These are phyloP conservation scores for Drosophila setifemur DNA, from an alignment of 1,140 invertebrate genomes.

Conservation along the genomic window DNA sequence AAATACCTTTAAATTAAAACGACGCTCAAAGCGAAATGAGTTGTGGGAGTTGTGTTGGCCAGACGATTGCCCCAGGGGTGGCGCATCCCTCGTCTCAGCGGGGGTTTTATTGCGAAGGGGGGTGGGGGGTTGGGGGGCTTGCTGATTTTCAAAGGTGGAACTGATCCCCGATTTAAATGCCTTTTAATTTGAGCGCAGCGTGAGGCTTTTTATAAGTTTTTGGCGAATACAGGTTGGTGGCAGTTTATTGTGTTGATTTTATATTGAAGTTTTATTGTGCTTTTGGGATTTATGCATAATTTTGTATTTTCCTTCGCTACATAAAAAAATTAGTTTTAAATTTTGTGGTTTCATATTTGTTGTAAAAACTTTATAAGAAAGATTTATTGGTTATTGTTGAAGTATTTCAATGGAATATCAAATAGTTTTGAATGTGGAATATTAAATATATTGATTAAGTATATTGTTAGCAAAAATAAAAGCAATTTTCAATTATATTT, in stretches of 20 bases:
- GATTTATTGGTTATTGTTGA: too few species aligned
- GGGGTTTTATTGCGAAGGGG: background rate
- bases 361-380: too few species aligned
- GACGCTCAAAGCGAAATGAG: slow-evolving; percentile 61
- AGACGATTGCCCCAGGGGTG: slow-evolving; percentile 35
- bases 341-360: too few species aligned
- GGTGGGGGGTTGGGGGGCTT: too few species aligned
- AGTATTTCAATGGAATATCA: too few species aligned
- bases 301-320: too few species aligned
- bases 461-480: too few species aligned
- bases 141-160: slow-evolving; percentile 2
- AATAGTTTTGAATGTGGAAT: too few species aligned
- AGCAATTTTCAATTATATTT: too few species aligned
- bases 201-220: slow-evolving; percentile 35
- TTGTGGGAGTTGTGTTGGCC: slow-evolving; percentile 47
- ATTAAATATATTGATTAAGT: too few species aligned
- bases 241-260: background rate
- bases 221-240: background rate
- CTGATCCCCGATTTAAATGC: slow-evolving; percentile 57
- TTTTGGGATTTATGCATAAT: background rate
- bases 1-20: slow-evolving; percentile 83
- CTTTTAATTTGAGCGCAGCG: slow-evolving; percentile 71
- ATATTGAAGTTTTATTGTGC: background rate
- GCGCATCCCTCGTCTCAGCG: slow-evolving; percentile 5
- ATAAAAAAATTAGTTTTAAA: too few species aligned